Conservation (phyloP, 2,113 vertebrate genomes). For the Trichomycterus rosablanca region DNA sequence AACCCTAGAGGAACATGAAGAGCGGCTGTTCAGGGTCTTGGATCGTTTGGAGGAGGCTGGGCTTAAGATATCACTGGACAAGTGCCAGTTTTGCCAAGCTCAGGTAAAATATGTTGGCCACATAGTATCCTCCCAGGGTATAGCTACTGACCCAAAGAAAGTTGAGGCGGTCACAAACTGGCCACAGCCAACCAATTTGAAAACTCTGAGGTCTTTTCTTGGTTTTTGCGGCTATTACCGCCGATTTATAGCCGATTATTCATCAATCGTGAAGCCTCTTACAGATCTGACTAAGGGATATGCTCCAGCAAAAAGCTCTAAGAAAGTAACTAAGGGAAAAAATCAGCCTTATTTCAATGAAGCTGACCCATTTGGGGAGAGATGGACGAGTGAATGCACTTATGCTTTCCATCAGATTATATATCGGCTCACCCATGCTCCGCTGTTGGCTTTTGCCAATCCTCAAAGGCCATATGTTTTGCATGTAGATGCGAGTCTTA, state of each 20-base stretch:
- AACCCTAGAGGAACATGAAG: not conserved
- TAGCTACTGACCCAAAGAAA: not conserved
- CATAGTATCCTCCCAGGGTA: not conserved
- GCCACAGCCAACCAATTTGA: not conserved
- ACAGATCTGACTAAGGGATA: not conserved
- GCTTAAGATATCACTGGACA: not conserved
- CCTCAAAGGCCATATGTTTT: slow-evolving; percentile 11
- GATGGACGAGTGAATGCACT: slow-evolving; percentile 1
- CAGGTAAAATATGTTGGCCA: slow-evolving; percentile 2
- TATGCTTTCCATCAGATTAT: slow-evolving; percentile 19
- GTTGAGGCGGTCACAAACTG: not conserved
- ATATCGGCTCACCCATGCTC: slow-evolving; percentile 13
- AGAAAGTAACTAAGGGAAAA: not conserved
- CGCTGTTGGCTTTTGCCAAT: slow-evolving; percentile 18
- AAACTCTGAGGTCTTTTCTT: not conserved
- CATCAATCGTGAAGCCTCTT: not conserved
- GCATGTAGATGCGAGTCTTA: slow-evolving; percentile 23
- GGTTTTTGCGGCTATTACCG: slow-evolving; percentile 1
- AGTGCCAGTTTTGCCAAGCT: not conserved
- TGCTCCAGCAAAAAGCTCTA: not conserved
- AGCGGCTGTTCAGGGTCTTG: not conserved
- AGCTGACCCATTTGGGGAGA: not conserved
- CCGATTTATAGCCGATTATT: not conserved
- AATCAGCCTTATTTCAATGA: not conserved
- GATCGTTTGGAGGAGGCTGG: not conserved